Base-by-base conservation (phyloP, 1,140 invertebrate genomes). In the Hyphantria cunea region DNA sequence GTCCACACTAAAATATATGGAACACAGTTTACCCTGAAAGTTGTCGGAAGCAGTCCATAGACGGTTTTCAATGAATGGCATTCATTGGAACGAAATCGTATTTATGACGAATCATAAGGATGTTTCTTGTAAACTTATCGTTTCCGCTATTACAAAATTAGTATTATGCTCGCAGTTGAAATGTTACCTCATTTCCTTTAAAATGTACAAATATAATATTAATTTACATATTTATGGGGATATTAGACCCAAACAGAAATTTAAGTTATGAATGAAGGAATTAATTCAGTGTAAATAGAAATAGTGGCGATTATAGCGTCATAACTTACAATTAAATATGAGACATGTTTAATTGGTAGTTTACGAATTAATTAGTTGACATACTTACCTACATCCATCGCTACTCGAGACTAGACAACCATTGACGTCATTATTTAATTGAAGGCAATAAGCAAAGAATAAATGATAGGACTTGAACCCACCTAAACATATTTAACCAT, bases 1-100 rank as follows among this genome's bases (percentile, higher is more conserved):
- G 33, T 59, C 48, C 31, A 52, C 54, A 52, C 50, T 64, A 66
- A 66, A 66, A 73, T 64, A 68, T 68, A 73, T 68, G 39, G 54
- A 33, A 48, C 44, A 48, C 33, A 51, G 48, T 33, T 60, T 60
- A 58, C 44, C 32, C 45, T 48, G 33, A 14, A 13, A 34, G 17
- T 58, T 58, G 56, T 60, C 56, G 56, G 48, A 60, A 60, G 39
- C 42, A 50, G 39, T 60, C 50, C 44, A 58, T 33, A 42, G 39
- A 60, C 48, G 45, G 15, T 31, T 32, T 51, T 60, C 37, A 60
- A 60, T 42, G 48, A 33, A 51, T 17, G 42, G 45, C 33, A 39
- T 49, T 56, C 45, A 58, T 58, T 37, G 44, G 17, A 48, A 49
- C 55, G 17, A 50, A 60, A 41, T 60, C 48, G 50, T 50, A 60